A percentile compares a stretch with the other conserved stretches of the same genome.
Conservation (phyloP, 2,113 vertebrate species). For the Albula glossodonta region DNA sequence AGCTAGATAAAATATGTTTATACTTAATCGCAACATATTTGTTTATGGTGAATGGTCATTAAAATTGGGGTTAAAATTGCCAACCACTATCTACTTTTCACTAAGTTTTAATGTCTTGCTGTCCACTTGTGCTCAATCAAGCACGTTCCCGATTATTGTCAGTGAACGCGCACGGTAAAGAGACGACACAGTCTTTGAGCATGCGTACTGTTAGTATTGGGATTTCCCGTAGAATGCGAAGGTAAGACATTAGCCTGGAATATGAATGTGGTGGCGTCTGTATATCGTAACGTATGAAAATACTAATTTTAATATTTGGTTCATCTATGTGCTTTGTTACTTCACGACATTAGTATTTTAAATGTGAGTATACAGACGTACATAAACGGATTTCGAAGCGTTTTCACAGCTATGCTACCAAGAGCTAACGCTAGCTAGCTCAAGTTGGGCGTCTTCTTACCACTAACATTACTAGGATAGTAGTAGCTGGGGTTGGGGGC, state of each 20-base stretch:
- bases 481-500: neutral
- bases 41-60: neutral
- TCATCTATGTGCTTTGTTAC: neutral
- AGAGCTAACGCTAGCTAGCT: neutral
- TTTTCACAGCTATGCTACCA: neutral
- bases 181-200: slow-evolving; percentile 30
- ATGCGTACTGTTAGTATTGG: slow-evolving; percentile 59
- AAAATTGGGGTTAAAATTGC: neutral
- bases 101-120: neutral
- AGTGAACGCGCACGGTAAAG: neutral
- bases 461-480: neutral
- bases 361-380: neutral
- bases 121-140: neutral
- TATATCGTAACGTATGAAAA: neutral
- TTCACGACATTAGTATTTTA: neutral
- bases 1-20: neutral
- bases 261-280: slow-evolving; percentile 29
- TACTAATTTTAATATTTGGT: neutral
- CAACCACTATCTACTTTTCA: neutral
- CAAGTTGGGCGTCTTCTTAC: slow-evolving; percentile 4
- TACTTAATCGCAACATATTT: neutral
- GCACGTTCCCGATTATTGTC: neutral
- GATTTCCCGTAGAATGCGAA: slow-evolving; percentile 68
- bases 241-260: slow-evolving; percentile 59
- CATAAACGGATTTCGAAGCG: neutral